These are phyloP conservation scores for Bolborhynchus lineola DNA, from an alignment of 2,113 vertebrate genomes.

Conservation along the genomic window DNA sequence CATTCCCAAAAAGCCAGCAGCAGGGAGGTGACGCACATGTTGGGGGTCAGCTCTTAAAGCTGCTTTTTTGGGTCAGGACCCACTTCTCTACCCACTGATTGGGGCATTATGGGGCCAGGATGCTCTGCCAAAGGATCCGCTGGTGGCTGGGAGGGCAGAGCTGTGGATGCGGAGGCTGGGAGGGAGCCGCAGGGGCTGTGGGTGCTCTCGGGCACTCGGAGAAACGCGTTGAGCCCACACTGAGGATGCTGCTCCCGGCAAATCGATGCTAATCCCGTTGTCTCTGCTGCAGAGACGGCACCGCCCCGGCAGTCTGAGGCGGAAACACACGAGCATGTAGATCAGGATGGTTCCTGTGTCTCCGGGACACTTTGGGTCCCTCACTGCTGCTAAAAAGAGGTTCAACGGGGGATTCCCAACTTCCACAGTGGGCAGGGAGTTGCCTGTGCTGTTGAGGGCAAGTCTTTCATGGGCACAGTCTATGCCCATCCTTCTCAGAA, in stretches of 20 bases:
- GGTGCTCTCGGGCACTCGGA: fast-evolving
- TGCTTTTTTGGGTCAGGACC: neutral
- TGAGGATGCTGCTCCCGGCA: neutral
- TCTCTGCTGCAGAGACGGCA: neutral
- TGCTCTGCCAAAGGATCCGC: fast-evolving
- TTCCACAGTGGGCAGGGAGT: neutral
- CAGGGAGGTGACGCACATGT: fast-evolving
- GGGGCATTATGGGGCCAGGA: fast-evolving
- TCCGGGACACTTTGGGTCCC: fast-evolving
- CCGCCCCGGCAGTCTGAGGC: neutral
- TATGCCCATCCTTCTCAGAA: neutral
- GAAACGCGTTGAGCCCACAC: neutral
- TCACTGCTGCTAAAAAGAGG: fast-evolving
- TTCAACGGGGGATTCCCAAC: fast-evolving
- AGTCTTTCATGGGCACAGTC: fast-evolving
- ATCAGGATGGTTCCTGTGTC: fast-evolving
- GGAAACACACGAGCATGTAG: neutral
- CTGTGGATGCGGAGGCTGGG: neutral
- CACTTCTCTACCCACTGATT: neutral
- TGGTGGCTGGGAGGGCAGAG: neutral
- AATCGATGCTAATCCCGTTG: slow-evolving; percentile 31
- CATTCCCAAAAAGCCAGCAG: neutral
- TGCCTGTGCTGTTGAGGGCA: neutral
- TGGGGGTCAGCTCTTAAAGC: neutral
- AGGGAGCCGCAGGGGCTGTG: neutral